Evolutionary conservation across 2,797 vertebrate species (phyloP).

Genomic region (Myotis myotis): DNA sequence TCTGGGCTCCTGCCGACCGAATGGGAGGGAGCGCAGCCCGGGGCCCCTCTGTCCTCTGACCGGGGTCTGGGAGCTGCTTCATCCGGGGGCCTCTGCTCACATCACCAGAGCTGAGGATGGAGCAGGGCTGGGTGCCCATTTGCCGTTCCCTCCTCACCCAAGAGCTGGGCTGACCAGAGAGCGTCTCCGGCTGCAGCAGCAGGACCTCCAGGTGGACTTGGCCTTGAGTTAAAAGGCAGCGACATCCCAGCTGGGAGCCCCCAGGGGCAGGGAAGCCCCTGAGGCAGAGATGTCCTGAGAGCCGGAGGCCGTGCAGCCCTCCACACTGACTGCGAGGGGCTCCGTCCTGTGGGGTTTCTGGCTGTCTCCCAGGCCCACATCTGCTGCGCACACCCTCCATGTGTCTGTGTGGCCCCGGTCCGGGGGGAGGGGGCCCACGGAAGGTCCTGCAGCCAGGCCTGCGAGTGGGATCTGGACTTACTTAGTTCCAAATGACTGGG

Average conservation of each 20-base stretch:
- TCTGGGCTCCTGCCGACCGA: background rate
- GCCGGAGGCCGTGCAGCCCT: background rate
- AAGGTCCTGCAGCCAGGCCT: constrained; percentile 60
- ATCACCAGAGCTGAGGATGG: background rate
- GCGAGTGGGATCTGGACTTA: constrained; percentile 71
- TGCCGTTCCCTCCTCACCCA: background rate
- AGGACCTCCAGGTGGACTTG: background rate
- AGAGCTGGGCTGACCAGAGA: background rate
- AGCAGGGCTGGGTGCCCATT: background rate
- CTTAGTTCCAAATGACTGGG: constrained; percentile 77
- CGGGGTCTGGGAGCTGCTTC: background rate
- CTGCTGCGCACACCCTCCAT: constrained; percentile 69
- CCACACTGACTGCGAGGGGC: background rate
- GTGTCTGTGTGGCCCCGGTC: constrained; percentile 68
- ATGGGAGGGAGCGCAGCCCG: background rate
- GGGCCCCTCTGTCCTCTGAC: background rate
- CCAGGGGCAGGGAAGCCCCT: background rate
- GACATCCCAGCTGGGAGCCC: background rate
- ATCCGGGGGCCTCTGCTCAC: background rate
- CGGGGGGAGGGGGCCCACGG: constrained; percentile 49
- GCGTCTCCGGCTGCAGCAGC: background rate
- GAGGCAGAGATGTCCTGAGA: background rate
- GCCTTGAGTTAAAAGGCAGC: constrained; percentile 8
- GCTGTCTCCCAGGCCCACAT: constrained; percentile 72
- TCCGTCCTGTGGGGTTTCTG: constrained; percentile 62